Evolutionary conservation across 23 tunicate genomes (phyloP).

Genomic region (Aplidium turbinatum): DNA sequence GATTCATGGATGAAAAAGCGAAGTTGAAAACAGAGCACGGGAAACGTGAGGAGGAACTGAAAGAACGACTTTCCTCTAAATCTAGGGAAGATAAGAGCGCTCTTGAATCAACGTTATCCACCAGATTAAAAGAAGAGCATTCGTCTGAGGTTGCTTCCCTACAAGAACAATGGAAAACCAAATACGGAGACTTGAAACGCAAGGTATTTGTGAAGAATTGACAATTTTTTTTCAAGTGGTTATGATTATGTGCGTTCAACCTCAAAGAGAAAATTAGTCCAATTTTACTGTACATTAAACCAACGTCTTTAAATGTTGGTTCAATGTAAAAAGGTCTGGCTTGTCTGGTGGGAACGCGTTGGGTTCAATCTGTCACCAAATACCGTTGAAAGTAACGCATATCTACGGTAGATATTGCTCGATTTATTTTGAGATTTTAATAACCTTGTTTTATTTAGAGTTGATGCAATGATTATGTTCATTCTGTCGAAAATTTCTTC

Average conservation of each 20-base stretch:
- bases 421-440: too few relatives aligned
- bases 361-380: too few relatives aligned
- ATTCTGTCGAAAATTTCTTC: too few relatives aligned
- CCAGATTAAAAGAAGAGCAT: constrained; percentile 18
- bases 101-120: constrained; percentile 9
- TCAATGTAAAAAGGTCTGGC: too few relatives aligned
- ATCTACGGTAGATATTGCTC: too few relatives aligned
- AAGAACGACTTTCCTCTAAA: neutral
- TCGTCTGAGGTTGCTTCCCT: constrained; percentile 19
- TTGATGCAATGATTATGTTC: too few relatives aligned
- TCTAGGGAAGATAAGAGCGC: constrained; percentile 11
- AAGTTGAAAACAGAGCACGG: constrained; percentile 19
- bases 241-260: neutral
- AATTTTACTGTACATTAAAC: too few relatives aligned
- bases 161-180: constrained; percentile 49
- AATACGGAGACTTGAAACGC: constrained; percentile 61
- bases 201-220: constrained; percentile 38
- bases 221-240: neutral
- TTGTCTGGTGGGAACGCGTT: too few relatives aligned
- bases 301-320: too few relatives aligned
- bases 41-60: neutral
- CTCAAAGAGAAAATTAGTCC: neutral
- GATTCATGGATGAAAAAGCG: constrained; percentile 21
- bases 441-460: too few relatives aligned
- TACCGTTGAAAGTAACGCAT: too few relatives aligned